Conservation (phyloP, 2,888 invertebrate species). For the Exephanes ischioxanthus region DNA sequence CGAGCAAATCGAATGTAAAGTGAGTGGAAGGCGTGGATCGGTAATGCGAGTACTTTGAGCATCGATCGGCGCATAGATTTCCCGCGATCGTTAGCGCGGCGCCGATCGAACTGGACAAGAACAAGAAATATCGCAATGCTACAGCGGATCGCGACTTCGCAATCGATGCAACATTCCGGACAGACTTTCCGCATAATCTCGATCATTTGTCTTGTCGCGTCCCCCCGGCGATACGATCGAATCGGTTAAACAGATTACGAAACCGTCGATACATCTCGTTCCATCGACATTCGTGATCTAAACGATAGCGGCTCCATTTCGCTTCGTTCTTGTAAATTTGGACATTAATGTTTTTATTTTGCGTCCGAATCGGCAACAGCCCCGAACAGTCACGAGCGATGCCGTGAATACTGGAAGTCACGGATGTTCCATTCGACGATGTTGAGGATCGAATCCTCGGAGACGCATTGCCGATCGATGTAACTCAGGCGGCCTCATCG, state of each 20-base stretch:
- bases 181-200: background rate
- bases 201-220: background rate
- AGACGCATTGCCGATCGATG: slow-evolving; percentile 20
- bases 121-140: too few relatives aligned
- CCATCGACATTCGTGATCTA: background rate
- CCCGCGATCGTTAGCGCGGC: background rate
- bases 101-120: too few relatives aligned
- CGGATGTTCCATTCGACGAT: background rate
- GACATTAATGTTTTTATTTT: background rate
- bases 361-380: background rate
- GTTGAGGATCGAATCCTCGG: background rate
- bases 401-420: background rate
- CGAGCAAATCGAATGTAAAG: background rate
- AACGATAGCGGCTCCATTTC: background rate
- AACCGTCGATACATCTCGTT: background rate
- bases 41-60: background rate
- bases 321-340: background rate
- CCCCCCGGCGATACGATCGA: background rate
- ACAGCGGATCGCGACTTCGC: background rate
- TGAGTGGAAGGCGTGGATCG: background rate
- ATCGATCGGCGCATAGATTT: background rate
- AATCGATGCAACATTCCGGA: background rate
- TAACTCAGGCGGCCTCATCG: slow-evolving; percentile 38
- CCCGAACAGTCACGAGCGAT: background rate
- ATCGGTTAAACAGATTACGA: background rate